Percentiles rank a stretch among this genome's conserved stretches.
Evolutionary conservation across 2,797 vertebrate species (phyloP).

Genomic region (Myoxocephalus aenaeus): DNA sequence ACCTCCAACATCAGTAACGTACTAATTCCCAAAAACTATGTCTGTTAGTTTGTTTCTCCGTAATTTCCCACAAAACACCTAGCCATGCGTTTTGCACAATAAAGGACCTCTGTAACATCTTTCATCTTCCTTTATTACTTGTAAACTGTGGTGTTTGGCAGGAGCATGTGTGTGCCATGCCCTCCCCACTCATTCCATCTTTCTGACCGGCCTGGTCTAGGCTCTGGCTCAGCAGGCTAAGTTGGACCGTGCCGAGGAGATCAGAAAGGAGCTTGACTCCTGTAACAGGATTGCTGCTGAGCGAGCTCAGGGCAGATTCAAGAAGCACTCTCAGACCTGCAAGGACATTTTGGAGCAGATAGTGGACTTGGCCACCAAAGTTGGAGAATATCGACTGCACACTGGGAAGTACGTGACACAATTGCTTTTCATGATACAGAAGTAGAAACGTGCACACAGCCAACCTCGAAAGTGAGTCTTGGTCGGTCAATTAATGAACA

Average conservation of each 20-base stretch:
- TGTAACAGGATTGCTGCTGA: constrained; percentile 84
- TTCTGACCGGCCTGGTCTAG: constrained; percentile 73
- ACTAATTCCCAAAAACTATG: not conserved
- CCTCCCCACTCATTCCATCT: constrained; percentile 42
- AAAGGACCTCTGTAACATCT: constrained; percentile 17
- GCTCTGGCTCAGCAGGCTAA: constrained; percentile 87
- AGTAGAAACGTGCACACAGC: constrained; percentile 3
- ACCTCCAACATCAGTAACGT: constrained; percentile 1
- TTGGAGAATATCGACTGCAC: constrained; percentile 88
- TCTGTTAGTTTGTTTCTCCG: constrained; percentile 5
- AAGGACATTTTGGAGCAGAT: constrained; percentile 88
- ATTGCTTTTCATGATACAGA: constrained; percentile 24
- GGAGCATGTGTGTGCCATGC: constrained; percentile 23
- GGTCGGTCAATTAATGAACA: no score
- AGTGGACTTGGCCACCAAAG: constrained; percentile 90
- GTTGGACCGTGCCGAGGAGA: constrained; percentile 84
- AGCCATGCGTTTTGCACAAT: constrained; percentile 27
- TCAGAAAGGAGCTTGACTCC: constrained; percentile 82
- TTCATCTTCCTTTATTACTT: constrained; percentile 27
- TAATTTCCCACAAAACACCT: not conserved
- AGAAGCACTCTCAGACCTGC: constrained; percentile 88
- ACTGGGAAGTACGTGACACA: constrained; percentile 88
- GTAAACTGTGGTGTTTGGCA: constrained; percentile 11
- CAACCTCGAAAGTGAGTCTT: not conserved
- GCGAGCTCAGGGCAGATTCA: constrained; percentile 80